Base-by-base conservation (phyloP, 2,888 invertebrate genomes). In the Petrophora chlorosata region DNA sequence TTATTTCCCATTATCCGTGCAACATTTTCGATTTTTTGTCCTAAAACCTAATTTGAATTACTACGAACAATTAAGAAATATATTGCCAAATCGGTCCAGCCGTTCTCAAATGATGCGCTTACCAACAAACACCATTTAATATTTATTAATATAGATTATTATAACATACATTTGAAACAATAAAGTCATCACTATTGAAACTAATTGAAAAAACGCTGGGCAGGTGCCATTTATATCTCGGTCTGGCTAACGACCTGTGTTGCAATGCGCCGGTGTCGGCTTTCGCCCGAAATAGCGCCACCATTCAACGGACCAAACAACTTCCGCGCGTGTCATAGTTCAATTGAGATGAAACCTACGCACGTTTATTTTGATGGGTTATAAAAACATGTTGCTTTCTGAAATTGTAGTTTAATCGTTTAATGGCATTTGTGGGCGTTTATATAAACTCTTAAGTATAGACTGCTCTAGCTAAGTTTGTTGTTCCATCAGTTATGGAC, bases 201-300 rank as follows among this genome's bases (percentile, higher is more conserved):
- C 19, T 17, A 28, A 42, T 26, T 33, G 25, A 19, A 34, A 8
- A n/a, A 17, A 14, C 22, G 22, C 3, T 5, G 10, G 26, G 39
- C 29, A 41, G 50, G 26, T 33, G 29, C 38, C 32, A 35, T 50
- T 43, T 50, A 44, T 41, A 44, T 40, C 34, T 33, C 47, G 28
- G 14, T 12, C 28, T 50, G 51, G 45, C 30, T 52, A 57, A 52
- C 46, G 57, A 55, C 50, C 50, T 47, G 41, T 52, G n/a, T 29
- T 44, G 22, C 42, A 45, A 39, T 45, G 45, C 46, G 52, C 42
- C 48, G 45, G 58, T 55, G 50, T 55, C 44, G 36, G 42, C 40
- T 58, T 45, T 42, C 55, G 29, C 42, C 45, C 19, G 45, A 51
- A 55, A 58, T 58, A 58, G 52, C 41, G 28, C 41, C 33, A 40